phyloP scores from a whole-genome alignment of 2,888 invertebrate genomes.

The Sphinx pinastri region DNA sequence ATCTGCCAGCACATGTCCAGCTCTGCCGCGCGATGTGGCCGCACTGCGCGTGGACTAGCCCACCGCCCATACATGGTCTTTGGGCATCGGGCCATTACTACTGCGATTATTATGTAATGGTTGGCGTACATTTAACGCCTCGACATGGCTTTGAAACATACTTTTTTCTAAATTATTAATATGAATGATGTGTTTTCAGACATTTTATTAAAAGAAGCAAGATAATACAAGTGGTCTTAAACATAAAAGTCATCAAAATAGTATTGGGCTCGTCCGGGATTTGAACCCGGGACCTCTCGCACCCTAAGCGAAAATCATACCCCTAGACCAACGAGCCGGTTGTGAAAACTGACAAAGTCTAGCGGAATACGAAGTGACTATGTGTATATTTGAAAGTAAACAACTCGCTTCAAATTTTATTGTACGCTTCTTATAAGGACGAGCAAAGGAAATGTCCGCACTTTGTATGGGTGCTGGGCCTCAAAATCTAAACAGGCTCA shows the following conservation, averaged over 20 bases:
- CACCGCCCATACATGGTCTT: neutral
- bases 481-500: no score
- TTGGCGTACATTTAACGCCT: neutral
- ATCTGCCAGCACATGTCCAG: constrained; percentile 1
- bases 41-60: neutral
- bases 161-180: no score
- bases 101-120: neutral
- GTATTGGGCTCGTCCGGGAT: constrained; percentile 78
- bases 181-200: no score
- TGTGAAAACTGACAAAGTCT: neutral
- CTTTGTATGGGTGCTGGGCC: no score
- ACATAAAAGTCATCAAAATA: constrained; percentile 30
- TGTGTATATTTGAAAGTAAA: no score
- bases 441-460: no score
- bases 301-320: constrained; percentile 84
- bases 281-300: constrained; percentile 84
- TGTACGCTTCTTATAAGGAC: no score
- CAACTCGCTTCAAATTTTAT: no score
- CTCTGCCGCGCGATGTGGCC: neutral
- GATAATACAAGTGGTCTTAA: no score
- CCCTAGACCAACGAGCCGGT: constrained; percentile 82
- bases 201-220: no score
- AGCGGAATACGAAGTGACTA: neutral
- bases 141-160: neutral
- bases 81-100: neutral